Percentiles rank a stretch among this genome's conserved stretches.
Evolutionary conservation across 1,140 invertebrate genomes (phyloP).

Genomic region (Zophobas atratus): DNA sequence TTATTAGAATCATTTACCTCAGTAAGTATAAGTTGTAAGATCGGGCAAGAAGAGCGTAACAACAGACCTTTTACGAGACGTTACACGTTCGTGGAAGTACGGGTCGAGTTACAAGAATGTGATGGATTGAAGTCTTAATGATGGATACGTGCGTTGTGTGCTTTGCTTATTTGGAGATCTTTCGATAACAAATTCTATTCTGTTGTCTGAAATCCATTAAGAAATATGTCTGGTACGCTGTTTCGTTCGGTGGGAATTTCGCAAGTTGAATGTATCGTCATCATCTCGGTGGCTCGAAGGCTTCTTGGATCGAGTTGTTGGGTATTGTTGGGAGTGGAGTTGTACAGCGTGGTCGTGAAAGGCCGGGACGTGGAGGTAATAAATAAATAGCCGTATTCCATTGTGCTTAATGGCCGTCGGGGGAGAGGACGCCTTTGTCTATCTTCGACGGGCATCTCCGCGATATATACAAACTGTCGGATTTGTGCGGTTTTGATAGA

Average conservation of each 20-base stretch:
- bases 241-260: constrained; percentile 16
- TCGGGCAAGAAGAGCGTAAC: neutral
- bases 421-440: constrained; percentile 55
- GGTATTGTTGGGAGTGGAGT: constrained; percentile 27
- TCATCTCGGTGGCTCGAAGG: constrained; percentile 19
- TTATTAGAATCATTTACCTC: constrained; percentile 12
- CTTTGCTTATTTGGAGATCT: constrained; percentile 23
- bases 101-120: constrained; percentile 5
- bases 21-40: constrained; percentile 20
- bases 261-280: constrained; percentile 27
- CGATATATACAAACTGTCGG: constrained; percentile 59
- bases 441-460: constrained; percentile 55
- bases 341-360: constrained; percentile 19
- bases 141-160: constrained; percentile 27
- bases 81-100: constrained; percentile 11
- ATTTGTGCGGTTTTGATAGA: constrained; percentile 59
- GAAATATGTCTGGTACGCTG: constrained; percentile 26
- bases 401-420: constrained; percentile 53
- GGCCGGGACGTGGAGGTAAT: constrained; percentile 52
- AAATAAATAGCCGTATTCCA: constrained; percentile 59
- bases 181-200: constrained; percentile 27
- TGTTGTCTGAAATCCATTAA: constrained; percentile 32
- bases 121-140: constrained; percentile 30
- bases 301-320: constrained; percentile 20
- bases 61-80: constrained; percentile 6